A percentile compares a stretch with the other conserved stretches of the same genome.
These are phyloP conservation scores for Coremacera marginata DNA, from an alignment of 2,888 invertebrate species.

Conservation along the genomic window DNA sequence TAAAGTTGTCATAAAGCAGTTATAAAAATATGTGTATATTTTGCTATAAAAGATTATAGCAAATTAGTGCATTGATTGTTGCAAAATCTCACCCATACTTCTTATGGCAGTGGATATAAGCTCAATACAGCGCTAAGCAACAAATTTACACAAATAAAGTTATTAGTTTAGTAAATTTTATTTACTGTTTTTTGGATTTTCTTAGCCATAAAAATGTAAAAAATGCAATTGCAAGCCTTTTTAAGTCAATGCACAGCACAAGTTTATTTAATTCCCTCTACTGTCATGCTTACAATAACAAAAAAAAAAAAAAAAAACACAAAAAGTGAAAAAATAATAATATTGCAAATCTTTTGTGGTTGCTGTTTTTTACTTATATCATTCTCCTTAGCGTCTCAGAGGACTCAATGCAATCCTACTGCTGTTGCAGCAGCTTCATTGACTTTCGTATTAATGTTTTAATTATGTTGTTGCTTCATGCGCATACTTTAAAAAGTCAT, in stretches of 20 bases:
- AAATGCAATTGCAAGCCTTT: slow-evolving; percentile 27
- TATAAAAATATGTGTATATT: not conserved
- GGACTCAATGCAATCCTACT: not conserved
- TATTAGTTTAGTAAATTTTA: slow-evolving; percentile 2
- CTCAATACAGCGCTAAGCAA: not conserved
- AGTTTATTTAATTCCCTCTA: slow-evolving; percentile 9
- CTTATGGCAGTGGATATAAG: not conserved
- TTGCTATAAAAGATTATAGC: slow-evolving; percentile 2
- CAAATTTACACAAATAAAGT: slow-evolving; percentile 10
- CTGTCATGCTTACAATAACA: slow-evolving; percentile 6
- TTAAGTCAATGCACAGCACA: slow-evolving; percentile 14
- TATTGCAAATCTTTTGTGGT: not conserved
- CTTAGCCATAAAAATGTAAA: slow-evolving; percentile 7
- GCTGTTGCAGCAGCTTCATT: not conserved
- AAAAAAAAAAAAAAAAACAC: no score
- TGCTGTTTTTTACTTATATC: not conserved
- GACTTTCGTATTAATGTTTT: slow-evolving; percentile 49
- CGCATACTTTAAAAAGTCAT: slow-evolving; percentile 36
- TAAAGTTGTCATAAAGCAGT: no score
- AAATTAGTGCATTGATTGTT: slow-evolving; percentile 5
- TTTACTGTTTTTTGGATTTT: not conserved
- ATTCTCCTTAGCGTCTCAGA: not conserved
- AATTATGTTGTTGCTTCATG: slow-evolving; percentile 54
- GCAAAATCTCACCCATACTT: not conserved
- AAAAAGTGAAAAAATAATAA: no score